Conservation (phyloP, 1,140 invertebrate genomes). For the Bombus cullumanus region DNA sequence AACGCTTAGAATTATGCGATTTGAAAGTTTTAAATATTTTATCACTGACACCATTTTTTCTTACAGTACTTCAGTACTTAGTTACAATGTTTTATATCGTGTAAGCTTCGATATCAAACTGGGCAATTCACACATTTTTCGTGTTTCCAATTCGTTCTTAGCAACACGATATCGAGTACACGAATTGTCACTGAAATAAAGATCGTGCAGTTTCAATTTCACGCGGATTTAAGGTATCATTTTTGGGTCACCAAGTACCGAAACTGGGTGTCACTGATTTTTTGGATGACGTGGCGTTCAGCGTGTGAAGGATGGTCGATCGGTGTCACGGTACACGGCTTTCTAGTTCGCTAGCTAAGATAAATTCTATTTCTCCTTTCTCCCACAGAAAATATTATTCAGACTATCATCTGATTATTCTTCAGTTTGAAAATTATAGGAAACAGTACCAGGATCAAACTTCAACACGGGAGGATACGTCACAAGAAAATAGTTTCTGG, state of each 20-base stretch:
- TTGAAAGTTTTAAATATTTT: too few species aligned
- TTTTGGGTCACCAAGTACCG: background rate
- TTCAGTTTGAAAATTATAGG: background rate
- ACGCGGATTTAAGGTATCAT: too few species aligned
- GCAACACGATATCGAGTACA: background rate
- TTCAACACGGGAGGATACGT: too few species aligned
- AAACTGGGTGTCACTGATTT: slow-evolving; percentile 2
- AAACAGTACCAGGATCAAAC: background rate
- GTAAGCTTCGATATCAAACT: background rate
- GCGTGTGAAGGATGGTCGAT: slow-evolving; percentile 2
- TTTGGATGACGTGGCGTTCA: slow-evolving; percentile 22
- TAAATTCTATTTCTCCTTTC: slow-evolving; percentile 8
- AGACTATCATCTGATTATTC: background rate
- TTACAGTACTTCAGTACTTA: too few species aligned
- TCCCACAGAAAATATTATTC: background rate
- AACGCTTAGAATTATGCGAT: too few species aligned
- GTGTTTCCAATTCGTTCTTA: too few species aligned
- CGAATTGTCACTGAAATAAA: background rate
- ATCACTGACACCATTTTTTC: too few species aligned
- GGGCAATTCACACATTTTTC: background rate
- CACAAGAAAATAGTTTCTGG: background rate
- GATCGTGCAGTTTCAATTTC: background rate
- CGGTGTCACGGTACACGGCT: slow-evolving; percentile 24
- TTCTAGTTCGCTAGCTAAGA: slow-evolving; percentile 14
- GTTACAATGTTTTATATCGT: too few species aligned